Evolutionary conservation across 1,140 invertebrate species (phyloP), one percentile per base, ranked within the genome.

Genomic region (Musca domestica): DNA sequence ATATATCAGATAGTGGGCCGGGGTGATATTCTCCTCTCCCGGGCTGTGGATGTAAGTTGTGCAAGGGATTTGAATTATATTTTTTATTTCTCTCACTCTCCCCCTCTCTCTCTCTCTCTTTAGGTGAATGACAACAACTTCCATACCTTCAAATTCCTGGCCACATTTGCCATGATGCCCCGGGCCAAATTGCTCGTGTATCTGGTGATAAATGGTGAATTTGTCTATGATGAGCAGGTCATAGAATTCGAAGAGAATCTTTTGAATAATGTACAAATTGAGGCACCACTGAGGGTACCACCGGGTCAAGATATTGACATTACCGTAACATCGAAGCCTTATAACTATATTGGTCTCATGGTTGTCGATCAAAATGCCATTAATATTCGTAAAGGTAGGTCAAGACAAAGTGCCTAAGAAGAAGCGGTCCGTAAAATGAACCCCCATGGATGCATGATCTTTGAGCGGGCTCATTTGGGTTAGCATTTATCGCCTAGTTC

Each of bases 331-430:
- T 88, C 94, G 0, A 92, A 91, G 75, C 92, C 94, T 1, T 91
- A 95, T 78, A 95, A 95, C 2, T 92, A 91, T 73, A 88, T 98
- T 69, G 93, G 92, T 64, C 78, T 98, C 15, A 84, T 95, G 74
- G 92, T 92, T 2, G 88, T 97, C 14, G 95, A 98, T 83, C 92
- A 96, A 79, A 92, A 92, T 83, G 90, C 94, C 0, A 76, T 92
- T 1, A 75, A 92, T 1, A 81, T 97, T 5, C 89, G 89, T 73
- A 86, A 84, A 76, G 87, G 87, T 73, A 87, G 87, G 15, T 27
- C 27, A 30, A 30, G 27, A 30, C 9, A n/a, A n/a, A n/a, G n/a
- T n/a, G n/a, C n/a, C n/a, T n/a, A n/a, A n/a, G n/a, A n/a, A n/a
- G n/a, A n/a, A n/a, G n/a, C n/a, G n/a, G n/a, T n/a, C n/a, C n/a